phyloP scores from a whole-genome alignment of 2,888 invertebrate genomes.

The Morpho deidamia region DNA sequence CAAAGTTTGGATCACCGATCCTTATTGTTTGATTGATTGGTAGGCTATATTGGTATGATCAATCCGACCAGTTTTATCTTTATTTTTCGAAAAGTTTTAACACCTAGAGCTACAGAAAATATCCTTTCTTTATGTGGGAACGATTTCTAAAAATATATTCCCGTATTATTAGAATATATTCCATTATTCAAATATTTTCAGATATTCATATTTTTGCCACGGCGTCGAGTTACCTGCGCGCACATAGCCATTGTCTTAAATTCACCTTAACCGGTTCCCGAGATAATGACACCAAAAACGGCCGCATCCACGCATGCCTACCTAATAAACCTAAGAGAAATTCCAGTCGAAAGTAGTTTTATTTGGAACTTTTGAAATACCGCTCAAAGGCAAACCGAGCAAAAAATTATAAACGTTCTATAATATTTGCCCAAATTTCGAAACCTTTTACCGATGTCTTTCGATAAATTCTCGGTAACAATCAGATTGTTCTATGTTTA shows the following conservation, averaged over 20 bases:
- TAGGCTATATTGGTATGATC: too few species aligned
- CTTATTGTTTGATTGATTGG: too few species aligned
- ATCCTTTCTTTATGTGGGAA: too few species aligned
- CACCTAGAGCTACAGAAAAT: too few species aligned
- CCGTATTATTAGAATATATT: too few species aligned
- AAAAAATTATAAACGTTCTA: constrained; percentile 34
- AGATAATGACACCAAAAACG: constrained; percentile 57
- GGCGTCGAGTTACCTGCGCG: constrained; percentile 20
- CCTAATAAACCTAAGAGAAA: constrained; percentile 39
- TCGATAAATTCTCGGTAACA: neutral
- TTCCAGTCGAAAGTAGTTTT: constrained; percentile 39
- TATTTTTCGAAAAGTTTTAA: too few species aligned
- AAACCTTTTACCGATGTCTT: neutral
- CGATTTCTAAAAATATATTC: too few species aligned
- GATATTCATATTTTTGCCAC: constrained; percentile 2
- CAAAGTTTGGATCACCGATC: too few species aligned
- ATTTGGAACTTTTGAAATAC: constrained; percentile 30
- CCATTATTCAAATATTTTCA: neutral
- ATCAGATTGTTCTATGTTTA: neutral
- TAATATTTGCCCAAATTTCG: constrained; percentile 22
- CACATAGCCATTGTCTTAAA: constrained; percentile 64
- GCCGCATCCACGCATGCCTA: constrained; percentile 44
- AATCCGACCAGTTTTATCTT: too few species aligned
- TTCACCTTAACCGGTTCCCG: constrained; percentile 65
- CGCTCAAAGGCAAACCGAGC: constrained; percentile 20